Conservation (phyloP, 2,113 vertebrate genomes). For the Ginglymostoma cirratum region DNA sequence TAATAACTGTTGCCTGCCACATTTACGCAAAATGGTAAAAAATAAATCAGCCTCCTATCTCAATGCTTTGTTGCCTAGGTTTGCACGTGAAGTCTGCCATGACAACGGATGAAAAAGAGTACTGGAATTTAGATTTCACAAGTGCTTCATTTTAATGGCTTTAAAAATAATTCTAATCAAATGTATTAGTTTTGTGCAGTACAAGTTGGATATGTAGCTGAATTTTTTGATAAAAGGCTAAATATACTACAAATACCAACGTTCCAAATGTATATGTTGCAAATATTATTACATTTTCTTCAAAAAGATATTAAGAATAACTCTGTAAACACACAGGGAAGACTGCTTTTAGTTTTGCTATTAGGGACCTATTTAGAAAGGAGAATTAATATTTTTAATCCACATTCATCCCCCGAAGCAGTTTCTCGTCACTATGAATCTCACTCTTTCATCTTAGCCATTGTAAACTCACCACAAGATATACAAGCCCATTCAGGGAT, state of each 20-base stretch:
- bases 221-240: background rate
- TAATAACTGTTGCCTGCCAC: conserved; percentile 39
- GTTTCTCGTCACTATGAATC: background rate
- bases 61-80: conserved; percentile 49
- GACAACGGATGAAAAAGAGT: conserved; percentile 61
- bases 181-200: conserved; percentile 46
- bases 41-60: conserved; percentile 39
- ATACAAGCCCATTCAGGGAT: background rate
- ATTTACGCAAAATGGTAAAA: conserved; percentile 41
- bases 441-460: background rate
- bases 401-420: background rate
- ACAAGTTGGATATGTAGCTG: background rate
- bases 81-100: conserved; percentile 64
- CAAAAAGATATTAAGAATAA: background rate
- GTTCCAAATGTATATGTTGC: background rate
- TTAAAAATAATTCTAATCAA: conserved; percentile 53
- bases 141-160: conserved; percentile 48
- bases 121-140: conserved; percentile 54
- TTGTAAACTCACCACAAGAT: background rate
- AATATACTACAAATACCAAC: background rate
- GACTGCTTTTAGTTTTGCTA: background rate
- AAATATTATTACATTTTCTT: background rate
- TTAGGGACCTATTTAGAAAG: background rate
- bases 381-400: background rate
- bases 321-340: background rate